Percentiles rank a stretch among this genome's conserved stretches.
Evolutionary conservation across 2,797 vertebrate genomes (phyloP).

Genomic region (Pseudochirops cupreus): DNA sequence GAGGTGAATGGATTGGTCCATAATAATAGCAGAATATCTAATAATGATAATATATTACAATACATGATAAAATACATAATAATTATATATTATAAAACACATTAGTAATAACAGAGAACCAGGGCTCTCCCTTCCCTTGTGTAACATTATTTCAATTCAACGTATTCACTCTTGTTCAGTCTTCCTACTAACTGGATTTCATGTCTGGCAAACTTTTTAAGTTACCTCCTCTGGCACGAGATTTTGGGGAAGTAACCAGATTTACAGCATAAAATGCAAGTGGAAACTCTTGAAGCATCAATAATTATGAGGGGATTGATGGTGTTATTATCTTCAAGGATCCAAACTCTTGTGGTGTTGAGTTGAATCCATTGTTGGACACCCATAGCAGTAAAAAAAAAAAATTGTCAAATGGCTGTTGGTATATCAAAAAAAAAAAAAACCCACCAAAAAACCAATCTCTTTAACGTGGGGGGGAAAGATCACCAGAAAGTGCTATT

Average conservation of each 20-base stretch:
- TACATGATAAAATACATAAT: not conserved
- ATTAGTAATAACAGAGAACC: not conserved
- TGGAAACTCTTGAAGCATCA: slow-evolving; percentile 11
- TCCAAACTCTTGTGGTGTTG: not conserved
- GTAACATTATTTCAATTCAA: slow-evolving; percentile 1
- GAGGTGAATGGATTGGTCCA: not conserved
- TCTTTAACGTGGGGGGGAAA: not conserved
- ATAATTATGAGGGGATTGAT: not conserved
- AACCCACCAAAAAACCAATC: too few species aligned
- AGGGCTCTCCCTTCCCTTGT: not conserved
- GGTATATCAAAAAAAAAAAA: not conserved
- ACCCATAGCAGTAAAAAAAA: not conserved
- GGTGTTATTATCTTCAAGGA: not conserved
- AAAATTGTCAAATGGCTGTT: not conserved
- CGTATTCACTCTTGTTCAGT: not conserved
- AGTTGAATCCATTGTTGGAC: not conserved
- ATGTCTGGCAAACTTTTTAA: not conserved
- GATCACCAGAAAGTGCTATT: not conserved
- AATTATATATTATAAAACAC: not conserved
- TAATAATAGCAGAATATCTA: not conserved
- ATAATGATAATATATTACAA: not conserved
- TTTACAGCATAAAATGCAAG: not conserved
- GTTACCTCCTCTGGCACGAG: slow-evolving; percentile 18
- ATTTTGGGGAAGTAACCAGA: slow-evolving; percentile 40
- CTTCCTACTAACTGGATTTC: slow-evolving; percentile 8